Evolutionary conservation across 2,888 invertebrate species (phyloP).

Genomic region (Sthenelais limicola): DNA sequence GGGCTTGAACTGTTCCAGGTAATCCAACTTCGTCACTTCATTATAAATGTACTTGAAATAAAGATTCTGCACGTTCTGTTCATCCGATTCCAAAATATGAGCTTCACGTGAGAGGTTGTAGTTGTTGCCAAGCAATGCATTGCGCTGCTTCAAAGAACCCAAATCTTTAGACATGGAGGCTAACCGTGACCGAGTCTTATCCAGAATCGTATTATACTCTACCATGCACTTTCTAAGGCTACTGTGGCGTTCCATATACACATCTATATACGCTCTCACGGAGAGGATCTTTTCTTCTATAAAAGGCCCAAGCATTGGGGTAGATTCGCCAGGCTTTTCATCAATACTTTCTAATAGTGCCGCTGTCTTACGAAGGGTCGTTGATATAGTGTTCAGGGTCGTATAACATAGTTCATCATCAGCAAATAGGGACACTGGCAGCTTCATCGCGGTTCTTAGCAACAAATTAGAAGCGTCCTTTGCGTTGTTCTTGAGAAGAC

Average conservation of each 20-base stretch:
- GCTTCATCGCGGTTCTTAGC: neutral
- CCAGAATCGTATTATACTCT: constrained; percentile 12
- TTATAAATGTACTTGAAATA: constrained; percentile 40
- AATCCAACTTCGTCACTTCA: constrained; percentile 40
- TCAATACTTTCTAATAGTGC: too few relatives aligned
- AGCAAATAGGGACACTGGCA: constrained; percentile 2
- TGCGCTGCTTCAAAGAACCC: constrained; percentile 5
- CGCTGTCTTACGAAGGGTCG: neutral
- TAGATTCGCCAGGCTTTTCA: too few relatives aligned
- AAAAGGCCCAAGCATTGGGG: constrained; percentile 1
- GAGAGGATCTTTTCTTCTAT: neutral
- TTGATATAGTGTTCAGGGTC: neutral
- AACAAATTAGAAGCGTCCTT: neutral
- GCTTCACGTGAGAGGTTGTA: constrained; percentile 33
- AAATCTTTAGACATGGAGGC: constrained; percentile 11
- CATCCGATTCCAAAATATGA: constrained; percentile 21
- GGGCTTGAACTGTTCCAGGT: constrained; percentile 46
- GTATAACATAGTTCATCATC: constrained; percentile 1
- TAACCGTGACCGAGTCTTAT: neutral
- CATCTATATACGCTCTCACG: too few relatives aligned
- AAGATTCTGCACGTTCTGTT: constrained; percentile 21
- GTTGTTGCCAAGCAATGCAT: constrained; percentile 1
- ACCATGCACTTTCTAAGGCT: constrained; percentile 19
- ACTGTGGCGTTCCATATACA: too few relatives aligned
- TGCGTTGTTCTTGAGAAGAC: neutral